These are phyloP conservation scores for Daubentonia madagascariensis DNA, from an alignment of 2,113 vertebrate species.

Conservation along the genomic window DNA sequence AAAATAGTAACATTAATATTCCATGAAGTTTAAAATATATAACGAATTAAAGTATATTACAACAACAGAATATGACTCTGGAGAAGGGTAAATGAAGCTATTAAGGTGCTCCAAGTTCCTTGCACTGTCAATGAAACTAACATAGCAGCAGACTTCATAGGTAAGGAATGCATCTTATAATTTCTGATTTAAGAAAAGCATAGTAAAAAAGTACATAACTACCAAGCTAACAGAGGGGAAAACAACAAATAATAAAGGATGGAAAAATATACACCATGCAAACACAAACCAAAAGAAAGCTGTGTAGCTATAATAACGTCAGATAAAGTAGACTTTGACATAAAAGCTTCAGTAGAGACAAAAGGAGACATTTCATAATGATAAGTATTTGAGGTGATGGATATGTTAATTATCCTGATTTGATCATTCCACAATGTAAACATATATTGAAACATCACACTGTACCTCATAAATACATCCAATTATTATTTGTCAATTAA, in stretches of 20 bases:
- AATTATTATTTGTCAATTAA: not conserved
- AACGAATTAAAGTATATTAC: not conserved
- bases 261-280: not conserved
- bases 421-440: not conserved
- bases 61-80: not conserved
- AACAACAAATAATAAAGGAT: not conserved
- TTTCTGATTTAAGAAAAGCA: not conserved
- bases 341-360: not conserved
- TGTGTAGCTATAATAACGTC: not conserved
- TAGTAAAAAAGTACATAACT: not conserved
- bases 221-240: not conserved
- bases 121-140: not conserved
- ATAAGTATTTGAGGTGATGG: not conserved
- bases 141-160: not conserved
- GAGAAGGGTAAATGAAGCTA: not conserved
- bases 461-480: not conserved
- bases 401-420: not conserved
- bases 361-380: not conserved
- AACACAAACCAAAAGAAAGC: not conserved
- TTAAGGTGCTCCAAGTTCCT: not conserved
- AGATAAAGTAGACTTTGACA: not conserved
- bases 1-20: not conserved
- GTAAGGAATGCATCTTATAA: not conserved
- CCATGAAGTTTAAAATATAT: not conserved
- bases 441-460: not conserved